These are phyloP conservation scores for Eptesicus fuscus DNA, from an alignment of 2,113 vertebrate genomes.

Conservation along the genomic window DNA sequence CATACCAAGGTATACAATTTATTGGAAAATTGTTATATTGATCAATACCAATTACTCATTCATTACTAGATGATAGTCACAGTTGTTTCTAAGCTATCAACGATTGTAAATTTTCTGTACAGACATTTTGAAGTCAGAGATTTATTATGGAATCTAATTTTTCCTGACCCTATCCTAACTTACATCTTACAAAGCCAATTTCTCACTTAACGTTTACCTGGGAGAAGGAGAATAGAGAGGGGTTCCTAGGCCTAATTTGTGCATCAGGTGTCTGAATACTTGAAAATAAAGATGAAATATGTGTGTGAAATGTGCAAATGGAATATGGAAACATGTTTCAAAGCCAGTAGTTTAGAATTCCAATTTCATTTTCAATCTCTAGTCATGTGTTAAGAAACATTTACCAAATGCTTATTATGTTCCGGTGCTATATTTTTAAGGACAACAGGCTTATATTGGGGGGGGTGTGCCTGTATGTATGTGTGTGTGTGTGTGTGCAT, in stretches of 20 bases:
- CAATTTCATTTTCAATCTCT: neutral
- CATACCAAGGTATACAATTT: neutral
- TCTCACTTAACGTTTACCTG: slow-evolving; percentile 23
- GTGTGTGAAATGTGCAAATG: slow-evolving; percentile 14
- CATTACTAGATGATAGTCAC: neutral
- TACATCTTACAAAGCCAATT: neutral
- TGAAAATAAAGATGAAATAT: slow-evolving; percentile 49
- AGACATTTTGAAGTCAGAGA: slow-evolving; percentile 25
- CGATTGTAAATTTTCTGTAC: slow-evolving; percentile 14
- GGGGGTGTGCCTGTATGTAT: too few species aligned
- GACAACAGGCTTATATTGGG: neutral
- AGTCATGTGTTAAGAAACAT: neutral
- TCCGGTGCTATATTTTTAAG: neutral
- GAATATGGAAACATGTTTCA: neutral
- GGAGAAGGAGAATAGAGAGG: neutral
- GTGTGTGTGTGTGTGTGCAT: too few species aligned
- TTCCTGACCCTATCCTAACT: neutral
- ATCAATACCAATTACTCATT: neutral
- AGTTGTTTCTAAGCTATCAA: neutral
- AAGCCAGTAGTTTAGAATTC: slow-evolving; percentile 22
- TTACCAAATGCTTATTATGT: neutral
- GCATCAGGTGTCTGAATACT: slow-evolving; percentile 20
- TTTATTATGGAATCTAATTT: slow-evolving; percentile 46
- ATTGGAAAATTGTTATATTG: slow-evolving; percentile 3
- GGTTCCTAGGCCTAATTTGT: slow-evolving; percentile 37